Percentiles rank a stretch among this genome's conserved stretches.
Evolutionary conservation across 2,113 vertebrate genomes (phyloP).

Genomic region (Jacana jacana): DNA sequence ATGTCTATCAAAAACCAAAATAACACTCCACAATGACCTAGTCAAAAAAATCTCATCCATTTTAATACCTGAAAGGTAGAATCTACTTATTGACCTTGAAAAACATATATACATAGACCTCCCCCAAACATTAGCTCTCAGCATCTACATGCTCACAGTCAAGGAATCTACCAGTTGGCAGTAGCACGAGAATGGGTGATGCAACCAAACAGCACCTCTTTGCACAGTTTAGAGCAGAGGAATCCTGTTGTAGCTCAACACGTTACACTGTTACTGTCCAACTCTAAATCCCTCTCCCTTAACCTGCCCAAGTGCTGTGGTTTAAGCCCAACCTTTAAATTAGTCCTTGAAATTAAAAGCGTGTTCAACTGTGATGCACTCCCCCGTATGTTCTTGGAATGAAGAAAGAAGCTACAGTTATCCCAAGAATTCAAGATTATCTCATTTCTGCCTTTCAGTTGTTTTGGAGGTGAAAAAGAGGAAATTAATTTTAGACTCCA

Average conservation of each 20-base stretch:
- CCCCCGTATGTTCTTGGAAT: not conserved
- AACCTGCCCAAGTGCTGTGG: not conserved
- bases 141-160: not conserved
- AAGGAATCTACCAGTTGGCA: not conserved
- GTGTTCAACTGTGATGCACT: not conserved
- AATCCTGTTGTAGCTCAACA: not conserved
- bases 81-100: not conserved
- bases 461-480: not conserved
- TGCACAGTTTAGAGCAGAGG: not conserved
- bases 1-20: not conserved
- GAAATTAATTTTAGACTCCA: not conserved
- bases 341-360: not conserved
- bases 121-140: rapidly evolving
- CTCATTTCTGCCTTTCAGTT: not conserved
- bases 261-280: not conserved
- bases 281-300: not conserved
- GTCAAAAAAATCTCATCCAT: not conserved
- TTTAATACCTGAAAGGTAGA: not conserved
- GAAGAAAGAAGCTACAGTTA: not conserved
- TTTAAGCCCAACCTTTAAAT: not conserved
- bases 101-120: not conserved
- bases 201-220: not conserved
- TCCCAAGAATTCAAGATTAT: not conserved
- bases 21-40: not conserved
- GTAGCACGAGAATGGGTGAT: not conserved